These are phyloP conservation scores for Rachycentron canadum DNA, from an alignment of 2,797 vertebrate genomes.

Conservation along the genomic window DNA sequence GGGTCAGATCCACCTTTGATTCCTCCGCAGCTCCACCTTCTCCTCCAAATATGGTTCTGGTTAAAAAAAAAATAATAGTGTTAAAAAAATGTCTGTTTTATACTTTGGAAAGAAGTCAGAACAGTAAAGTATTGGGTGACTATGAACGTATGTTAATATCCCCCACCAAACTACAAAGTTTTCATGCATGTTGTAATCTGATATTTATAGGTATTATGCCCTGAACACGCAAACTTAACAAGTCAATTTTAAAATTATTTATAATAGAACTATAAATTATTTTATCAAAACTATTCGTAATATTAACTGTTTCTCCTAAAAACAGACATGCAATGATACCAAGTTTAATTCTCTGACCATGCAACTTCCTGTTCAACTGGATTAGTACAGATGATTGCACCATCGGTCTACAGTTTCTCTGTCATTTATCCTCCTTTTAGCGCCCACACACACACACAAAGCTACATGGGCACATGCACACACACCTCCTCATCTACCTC, in stretches of 20 bases:
- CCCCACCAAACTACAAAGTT: background rate
- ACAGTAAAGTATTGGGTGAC: background rate
- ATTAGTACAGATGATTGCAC: constrained; percentile 54
- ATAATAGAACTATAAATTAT: too few relatives aligned
- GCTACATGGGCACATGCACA: background rate
- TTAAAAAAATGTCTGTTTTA: too few relatives aligned
- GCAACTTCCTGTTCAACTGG: constrained; percentile 58
- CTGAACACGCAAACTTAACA: background rate
- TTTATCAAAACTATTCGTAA: constrained; percentile 1
- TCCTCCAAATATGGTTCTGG: too few relatives aligned
- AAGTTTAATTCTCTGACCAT: constrained; percentile 39
- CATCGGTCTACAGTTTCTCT: constrained; percentile 58
- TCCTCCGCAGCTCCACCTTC: too few relatives aligned
- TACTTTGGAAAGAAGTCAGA: background rate
- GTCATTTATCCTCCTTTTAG: constrained; percentile 57
- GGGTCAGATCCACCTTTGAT: too few relatives aligned
- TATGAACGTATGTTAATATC: background rate
- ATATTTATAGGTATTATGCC: background rate
- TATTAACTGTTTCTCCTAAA: constrained; percentile 22
- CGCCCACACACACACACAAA: constrained; percentile 40
- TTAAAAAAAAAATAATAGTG: too few relatives aligned
- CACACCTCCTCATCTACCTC: constrained; percentile 45
- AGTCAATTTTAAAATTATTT: too few relatives aligned
- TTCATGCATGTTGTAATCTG: background rate
- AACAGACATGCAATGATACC: constrained; percentile 25